Conservation (phyloP, 2,888 invertebrate species). For the Rhingia rostrata region DNA sequence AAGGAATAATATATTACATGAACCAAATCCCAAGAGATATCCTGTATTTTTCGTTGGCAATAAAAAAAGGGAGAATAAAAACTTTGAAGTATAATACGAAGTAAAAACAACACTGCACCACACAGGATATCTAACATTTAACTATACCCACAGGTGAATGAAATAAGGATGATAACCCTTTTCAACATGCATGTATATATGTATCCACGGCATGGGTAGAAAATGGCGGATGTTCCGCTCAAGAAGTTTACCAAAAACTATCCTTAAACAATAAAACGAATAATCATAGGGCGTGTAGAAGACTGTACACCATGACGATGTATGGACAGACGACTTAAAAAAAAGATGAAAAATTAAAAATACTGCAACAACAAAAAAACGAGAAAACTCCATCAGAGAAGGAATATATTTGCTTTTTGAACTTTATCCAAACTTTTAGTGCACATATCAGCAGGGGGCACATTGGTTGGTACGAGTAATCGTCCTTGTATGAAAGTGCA, state of each 20-base stretch:
- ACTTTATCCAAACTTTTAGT: conserved; percentile 70
- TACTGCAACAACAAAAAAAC: neutral
- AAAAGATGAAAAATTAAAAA: neutral
- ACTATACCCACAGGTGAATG: conserved; percentile 46
- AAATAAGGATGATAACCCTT: conserved; percentile 22
- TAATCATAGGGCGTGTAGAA: conserved; percentile 65
- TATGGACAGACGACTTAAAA: conserved; percentile 27
- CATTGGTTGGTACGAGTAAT: conserved; percentile 60
- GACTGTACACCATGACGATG: conserved; percentile 12
- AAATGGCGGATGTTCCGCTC: conserved; percentile 51
- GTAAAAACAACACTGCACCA: neutral
- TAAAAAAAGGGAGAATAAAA: conserved; percentile 14
- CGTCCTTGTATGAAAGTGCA: conserved; percentile 66
- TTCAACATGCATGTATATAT: conserved; percentile 1
- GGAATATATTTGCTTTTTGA: conserved; percentile 72
- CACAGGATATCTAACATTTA: conserved; percentile 30
- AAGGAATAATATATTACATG: neutral
- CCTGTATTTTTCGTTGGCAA: neutral
- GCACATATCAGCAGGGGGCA: conserved; percentile 67
- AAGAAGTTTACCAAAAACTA: conserved; percentile 59
- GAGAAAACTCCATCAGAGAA: conserved; percentile 29
- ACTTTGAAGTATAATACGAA: conserved; percentile 11
- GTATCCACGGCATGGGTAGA: neutral
- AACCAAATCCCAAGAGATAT: neutral
- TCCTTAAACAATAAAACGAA: conserved; percentile 62